These are phyloP conservation scores for Zaprionus bogoriensis DNA, from an alignment of 2,888 invertebrate genomes.

Conservation along the genomic window DNA sequence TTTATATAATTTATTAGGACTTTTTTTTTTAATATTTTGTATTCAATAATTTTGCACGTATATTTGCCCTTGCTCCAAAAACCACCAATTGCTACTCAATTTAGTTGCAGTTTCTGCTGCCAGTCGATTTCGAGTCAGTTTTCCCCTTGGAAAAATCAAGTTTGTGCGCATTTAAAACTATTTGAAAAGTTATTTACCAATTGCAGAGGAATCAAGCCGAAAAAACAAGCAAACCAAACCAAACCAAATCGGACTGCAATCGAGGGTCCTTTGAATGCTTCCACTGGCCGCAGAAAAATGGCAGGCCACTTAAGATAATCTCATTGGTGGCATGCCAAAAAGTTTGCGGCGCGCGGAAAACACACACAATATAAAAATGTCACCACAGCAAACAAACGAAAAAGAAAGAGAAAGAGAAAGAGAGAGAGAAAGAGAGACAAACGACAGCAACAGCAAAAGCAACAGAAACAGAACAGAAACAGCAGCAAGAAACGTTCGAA, in stretches of 20 bases:
- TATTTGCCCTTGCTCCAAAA: no score
- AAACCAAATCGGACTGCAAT: slow-evolving; percentile 19
- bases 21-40: no score
- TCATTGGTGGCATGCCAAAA: slow-evolving; percentile 75
- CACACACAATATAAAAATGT: slow-evolving; percentile 69
- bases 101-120: neutral
- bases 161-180: slow-evolving; percentile 51
- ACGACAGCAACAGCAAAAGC: slow-evolving; percentile 19
- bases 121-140: neutral
- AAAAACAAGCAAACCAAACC: slow-evolving; percentile 4
- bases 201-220: slow-evolving; percentile 3
- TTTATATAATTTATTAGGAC: no score
- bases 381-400: slow-evolving; percentile 54
- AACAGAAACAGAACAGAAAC: slow-evolving; percentile 26
- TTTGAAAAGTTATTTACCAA: slow-evolving; percentile 48
- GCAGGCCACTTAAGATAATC: slow-evolving; percentile 76
- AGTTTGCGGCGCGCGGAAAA: slow-evolving; percentile 46
- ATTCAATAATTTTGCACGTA: no score
- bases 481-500: slow-evolving; percentile 8
- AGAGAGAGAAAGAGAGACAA: slow-evolving; percentile 15
- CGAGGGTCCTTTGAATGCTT: neutral
- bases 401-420: slow-evolving; percentile 17
- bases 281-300: slow-evolving; percentile 42
- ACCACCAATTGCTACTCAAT: neutral
- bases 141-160: slow-evolving; percentile 5